Conservation (phyloP, 2,797 vertebrate species). For the Rhinatrema bivittatum region DNA sequence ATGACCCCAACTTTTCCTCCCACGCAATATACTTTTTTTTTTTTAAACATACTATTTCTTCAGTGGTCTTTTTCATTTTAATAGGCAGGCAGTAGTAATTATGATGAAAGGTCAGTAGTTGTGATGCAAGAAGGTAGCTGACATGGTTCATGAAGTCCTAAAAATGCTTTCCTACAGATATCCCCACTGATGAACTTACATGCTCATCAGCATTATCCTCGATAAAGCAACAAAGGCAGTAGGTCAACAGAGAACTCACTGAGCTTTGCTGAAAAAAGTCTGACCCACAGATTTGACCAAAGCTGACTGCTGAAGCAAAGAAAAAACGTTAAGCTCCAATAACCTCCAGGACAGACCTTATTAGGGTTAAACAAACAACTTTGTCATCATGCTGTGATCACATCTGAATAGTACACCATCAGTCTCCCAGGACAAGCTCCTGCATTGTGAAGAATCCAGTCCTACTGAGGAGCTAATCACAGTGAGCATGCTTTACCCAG, state of each 20-base stretch:
- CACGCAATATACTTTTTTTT: too few species aligned
- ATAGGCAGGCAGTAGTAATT: too few species aligned
- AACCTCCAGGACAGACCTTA: conserved; percentile 72
- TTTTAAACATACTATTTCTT: too few species aligned
- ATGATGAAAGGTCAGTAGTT: neutral
- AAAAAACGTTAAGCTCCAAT: conserved; percentile 68
- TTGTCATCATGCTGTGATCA: conserved; percentile 52
- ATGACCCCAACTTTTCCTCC: too few species aligned
- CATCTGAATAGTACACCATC: conserved; percentile 43
- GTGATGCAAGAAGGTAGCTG: conserved; percentile 11
- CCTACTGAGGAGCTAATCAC: too few species aligned
- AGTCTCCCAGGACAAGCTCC: conserved; percentile 15
- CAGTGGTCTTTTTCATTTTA: too few species aligned
- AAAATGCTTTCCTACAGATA: conserved; percentile 46
- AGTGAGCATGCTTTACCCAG: conserved; percentile 15
- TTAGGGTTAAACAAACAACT: conserved; percentile 76
- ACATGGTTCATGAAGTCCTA: conserved; percentile 27
- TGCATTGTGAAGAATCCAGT: conserved; percentile 9
- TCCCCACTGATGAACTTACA: conserved; percentile 35
- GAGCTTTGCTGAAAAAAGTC: conserved; percentile 51
- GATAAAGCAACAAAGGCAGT: conserved; percentile 60
- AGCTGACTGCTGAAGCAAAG: conserved; percentile 59
- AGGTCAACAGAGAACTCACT: conserved; percentile 42
- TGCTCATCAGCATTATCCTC: conserved; percentile 60
- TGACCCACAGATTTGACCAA: conserved; percentile 61